Conservation (phyloP, 2,888 invertebrate genomes). For the Cephus pygmeus region DNA sequence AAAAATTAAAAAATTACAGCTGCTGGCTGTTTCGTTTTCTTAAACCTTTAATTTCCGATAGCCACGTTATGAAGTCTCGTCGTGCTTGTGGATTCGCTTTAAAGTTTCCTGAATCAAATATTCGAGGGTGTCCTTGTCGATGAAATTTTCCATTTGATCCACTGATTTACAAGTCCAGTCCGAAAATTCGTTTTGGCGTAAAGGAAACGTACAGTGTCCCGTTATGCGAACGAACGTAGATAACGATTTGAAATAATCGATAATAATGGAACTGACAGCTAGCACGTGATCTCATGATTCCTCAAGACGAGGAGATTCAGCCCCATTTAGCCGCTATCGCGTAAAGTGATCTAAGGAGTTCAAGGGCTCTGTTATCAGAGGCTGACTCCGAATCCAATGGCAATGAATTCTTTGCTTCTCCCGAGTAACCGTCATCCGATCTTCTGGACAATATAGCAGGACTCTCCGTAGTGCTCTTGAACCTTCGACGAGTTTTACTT, state of each 20-base stretch:
- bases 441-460: slow-evolving; percentile 49
- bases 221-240: not conserved
- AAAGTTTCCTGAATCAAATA: not conserved
- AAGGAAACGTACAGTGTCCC: not conserved
- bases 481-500: slow-evolving; percentile 53
- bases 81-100: not conserved
- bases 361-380: slow-evolving; percentile 83
- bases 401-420: slow-evolving; percentile 57
- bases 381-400: slow-evolving; percentile 62
- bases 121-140: not conserved
- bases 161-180: not conserved
- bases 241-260: not conserved
- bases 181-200: not conserved
- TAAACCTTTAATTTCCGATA: not conserved
- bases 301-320: slow-evolving; percentile 50
- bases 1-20: not conserved
- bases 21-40: not conserved
- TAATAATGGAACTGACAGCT: slow-evolving; percentile 8
- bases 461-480: slow-evolving; percentile 54
- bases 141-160: not conserved
- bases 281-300: not conserved
- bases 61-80: not conserved
- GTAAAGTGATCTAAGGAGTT: slow-evolving; percentile 85
- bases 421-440: slow-evolving; percentile 50
- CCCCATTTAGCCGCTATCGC: slow-evolving; percentile 87